These are phyloP conservation scores for Athrips mouffetella DNA, from an alignment of 2,888 invertebrate species.

Conservation along the genomic window DNA sequence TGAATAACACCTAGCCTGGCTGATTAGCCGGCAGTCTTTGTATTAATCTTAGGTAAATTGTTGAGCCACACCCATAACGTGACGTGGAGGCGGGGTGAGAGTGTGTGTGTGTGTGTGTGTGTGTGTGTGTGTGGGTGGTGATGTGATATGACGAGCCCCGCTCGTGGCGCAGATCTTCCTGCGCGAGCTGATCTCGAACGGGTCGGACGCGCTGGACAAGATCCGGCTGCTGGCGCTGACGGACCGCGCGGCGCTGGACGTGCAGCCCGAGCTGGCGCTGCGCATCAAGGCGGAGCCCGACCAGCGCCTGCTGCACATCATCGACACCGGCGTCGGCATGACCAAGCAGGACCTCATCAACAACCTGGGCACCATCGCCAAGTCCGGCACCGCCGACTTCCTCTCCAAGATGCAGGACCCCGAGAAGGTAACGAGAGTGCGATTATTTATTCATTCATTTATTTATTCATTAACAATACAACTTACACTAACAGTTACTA, in stretches of 20 bases:
- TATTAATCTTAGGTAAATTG: too few species aligned
- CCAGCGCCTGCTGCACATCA: slow-evolving; percentile 92
- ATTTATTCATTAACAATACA: too few species aligned
- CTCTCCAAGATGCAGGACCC: slow-evolving; percentile 91
- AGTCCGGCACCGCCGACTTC: slow-evolving; percentile 98
- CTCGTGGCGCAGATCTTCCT: slow-evolving; percentile 94
- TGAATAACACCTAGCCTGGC: too few species aligned
- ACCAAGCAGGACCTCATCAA: slow-evolving; percentile 94
- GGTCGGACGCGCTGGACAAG: slow-evolving; percentile 99
- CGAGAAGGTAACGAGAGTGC: slow-evolving; percentile 42
- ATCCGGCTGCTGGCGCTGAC: slow-evolving; percentile 96
- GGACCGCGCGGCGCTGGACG: slow-evolving; percentile 86
- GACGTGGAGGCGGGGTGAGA: too few species aligned
- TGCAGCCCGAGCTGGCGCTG: slow-evolving; percentile 90
- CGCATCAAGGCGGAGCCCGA: slow-evolving; percentile 97
- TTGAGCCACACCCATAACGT: too few species aligned
- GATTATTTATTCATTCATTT: too few species aligned
- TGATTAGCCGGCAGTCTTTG: too few species aligned
- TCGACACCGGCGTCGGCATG: slow-evolving; percentile 99
- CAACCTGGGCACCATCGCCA: slow-evolving; percentile 99
- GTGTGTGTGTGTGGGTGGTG: slow-evolving; percentile 21
- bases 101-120: slow-evolving; percentile 19
- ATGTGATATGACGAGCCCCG: too few species aligned
- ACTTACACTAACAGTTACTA: too few species aligned
- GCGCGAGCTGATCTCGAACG: slow-evolving; percentile 98